phyloP scores from a whole-genome alignment of 2,113 vertebrate genomes.

The Coryphaenoides rupestris region DNA sequence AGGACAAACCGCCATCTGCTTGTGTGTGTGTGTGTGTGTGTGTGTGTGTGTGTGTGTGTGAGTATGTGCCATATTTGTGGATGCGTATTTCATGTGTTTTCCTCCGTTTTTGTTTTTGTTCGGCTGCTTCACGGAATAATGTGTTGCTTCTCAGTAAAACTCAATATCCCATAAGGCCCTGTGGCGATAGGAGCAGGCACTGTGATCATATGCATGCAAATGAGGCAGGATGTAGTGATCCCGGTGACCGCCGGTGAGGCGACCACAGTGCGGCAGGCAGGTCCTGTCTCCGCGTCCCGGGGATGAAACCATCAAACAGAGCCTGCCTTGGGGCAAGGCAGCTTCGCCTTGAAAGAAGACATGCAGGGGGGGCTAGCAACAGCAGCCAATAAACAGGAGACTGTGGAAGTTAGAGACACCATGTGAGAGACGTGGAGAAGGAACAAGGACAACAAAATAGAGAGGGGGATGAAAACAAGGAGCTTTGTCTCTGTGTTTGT shows the following conservation, averaged over 20 bases:
- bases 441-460: neutral
- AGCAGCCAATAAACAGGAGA: constrained; percentile 17
- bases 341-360: neutral
- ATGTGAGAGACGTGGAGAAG: constrained; percentile 6
- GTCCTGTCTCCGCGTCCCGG: constrained; percentile 40
- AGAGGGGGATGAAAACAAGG: neutral
- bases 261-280: neutral
- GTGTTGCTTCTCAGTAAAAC: neutral
- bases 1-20: too few relatives aligned
- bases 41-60: too few relatives aligned
- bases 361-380: neutral
- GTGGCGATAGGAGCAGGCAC: constrained; percentile 16
- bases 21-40: too few relatives aligned
- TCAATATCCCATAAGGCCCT: constrained; percentile 35
- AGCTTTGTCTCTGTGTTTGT: neutral
- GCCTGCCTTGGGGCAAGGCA: neutral
- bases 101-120: too few relatives aligned
- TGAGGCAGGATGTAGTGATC: constrained; percentile 41
- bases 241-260: constrained; percentile 23
- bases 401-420: constrained; percentile 13
- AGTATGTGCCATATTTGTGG: too few relatives aligned
- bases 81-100: too few relatives aligned
- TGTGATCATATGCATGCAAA: constrained; percentile 58
- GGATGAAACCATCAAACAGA: neutral
- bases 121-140: too few relatives aligned